Base-by-base conservation (phyloP, 2,888 invertebrate species). In the Drosophila testacea region DNA sequence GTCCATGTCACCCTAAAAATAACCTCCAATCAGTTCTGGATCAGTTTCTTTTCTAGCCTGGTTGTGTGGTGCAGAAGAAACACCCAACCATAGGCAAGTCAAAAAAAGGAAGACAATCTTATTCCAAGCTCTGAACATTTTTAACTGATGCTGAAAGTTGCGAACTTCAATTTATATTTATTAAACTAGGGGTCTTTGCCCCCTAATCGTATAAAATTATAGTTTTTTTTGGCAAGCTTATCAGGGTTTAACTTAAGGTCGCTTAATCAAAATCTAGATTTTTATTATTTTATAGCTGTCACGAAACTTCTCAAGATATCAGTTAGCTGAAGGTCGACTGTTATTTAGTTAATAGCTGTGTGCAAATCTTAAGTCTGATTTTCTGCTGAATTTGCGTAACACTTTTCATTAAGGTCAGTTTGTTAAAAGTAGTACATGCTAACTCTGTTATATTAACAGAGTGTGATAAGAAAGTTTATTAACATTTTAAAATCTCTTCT, bases 31-130 rank as follows among this genome's bases (percentile, higher is more conserved):
- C 22, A 22, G 3, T 3, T 22, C 22, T 22, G 22, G 22, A 22
- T 96, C 96, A 2, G 69, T 52, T 59, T 76, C 81, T 32, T 32
- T 56, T 16, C 30, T 46, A 0, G 1, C 0, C 1, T 11, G 6
- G 0, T 3, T n/a, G 7, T 42, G 5, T 5, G 78, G 73, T n/a
- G 73, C 78, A 2, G 54, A 52, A 4, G 4, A 41, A 7, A n/a
- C 48, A 5, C 34, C 57, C 16, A 57, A 1, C 1, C 42, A 70
- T 2, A 66, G 36, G 11, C 48, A 38, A 5, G 6, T 22, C 22
- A 67, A 13, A 5, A 68, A 11, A 7, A 78, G 39, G 7, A 61
- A 16, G 11, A 9, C 13, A 41, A 69, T 73, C 65, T 48, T 57
- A 41, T 22, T 41, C 57, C 67, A 46, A 27, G 38, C 28, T n/a